Evolutionary conservation across 2,888 invertebrate genomes (phyloP).

Genomic region (Pollenia angustigena): DNA sequence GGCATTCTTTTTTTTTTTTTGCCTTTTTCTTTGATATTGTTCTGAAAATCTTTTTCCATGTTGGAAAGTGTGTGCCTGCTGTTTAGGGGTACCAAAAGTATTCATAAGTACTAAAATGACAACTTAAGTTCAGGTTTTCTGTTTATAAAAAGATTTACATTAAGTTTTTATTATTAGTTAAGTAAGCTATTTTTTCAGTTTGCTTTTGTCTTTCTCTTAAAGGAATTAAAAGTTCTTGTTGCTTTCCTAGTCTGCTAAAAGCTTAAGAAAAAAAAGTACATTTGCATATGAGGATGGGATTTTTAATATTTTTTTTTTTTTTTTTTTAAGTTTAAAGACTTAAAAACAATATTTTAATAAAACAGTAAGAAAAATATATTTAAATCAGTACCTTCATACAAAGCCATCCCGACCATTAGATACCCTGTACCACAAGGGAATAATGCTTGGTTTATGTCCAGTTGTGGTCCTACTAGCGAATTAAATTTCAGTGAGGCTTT

Average conservation of each 20-base stretch:
- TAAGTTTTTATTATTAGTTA: slow-evolving; percentile 62
- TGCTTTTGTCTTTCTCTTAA: slow-evolving; percentile 33
- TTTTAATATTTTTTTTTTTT: background rate
- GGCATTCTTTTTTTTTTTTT: background rate
- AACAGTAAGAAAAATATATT: background rate
- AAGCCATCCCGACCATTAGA: too few relatives aligned
- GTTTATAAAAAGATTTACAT: slow-evolving; percentile 51
- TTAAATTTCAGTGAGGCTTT: too few relatives aligned
- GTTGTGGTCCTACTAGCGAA: too few relatives aligned
- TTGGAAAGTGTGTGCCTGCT: background rate
- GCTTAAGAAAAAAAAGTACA: slow-evolving; percentile 19
- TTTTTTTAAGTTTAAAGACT: background rate
- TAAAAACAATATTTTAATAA: background rate
- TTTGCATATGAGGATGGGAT: background rate
- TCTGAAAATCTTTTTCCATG: slow-evolving; percentile 5
- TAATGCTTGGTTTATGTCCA: too few relatives aligned
- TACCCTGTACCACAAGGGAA: too few relatives aligned
- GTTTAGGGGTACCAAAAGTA: background rate
- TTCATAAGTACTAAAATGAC: slow-evolving; percentile 57
- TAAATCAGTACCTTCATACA: too few relatives aligned
- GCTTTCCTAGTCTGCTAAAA: background rate
- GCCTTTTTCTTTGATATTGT: slow-evolving; percentile 14
- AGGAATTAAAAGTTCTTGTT: slow-evolving; percentile 47
- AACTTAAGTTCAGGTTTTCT: slow-evolving; percentile 61
- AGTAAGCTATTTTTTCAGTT: slow-evolving; percentile 53